Conservation (phyloP, 2,888 invertebrate genomes). For the Metallyticus violacea region DNA sequence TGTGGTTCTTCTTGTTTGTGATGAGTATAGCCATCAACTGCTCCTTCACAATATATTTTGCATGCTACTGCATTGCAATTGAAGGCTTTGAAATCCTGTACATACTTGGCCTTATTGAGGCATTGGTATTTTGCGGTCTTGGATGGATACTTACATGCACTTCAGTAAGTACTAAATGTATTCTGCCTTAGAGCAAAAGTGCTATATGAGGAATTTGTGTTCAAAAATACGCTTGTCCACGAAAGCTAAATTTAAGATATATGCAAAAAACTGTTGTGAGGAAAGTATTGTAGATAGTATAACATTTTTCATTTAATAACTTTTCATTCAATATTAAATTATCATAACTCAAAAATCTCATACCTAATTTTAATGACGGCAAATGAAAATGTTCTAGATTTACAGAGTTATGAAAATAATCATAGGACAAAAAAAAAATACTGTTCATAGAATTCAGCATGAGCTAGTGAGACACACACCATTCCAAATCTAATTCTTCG, state of each 20-base stretch:
- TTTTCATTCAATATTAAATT: neutral
- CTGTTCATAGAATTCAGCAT: no score
- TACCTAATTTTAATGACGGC: no score
- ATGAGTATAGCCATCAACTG: conserved; percentile 85
- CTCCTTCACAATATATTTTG: conserved; percentile 83
- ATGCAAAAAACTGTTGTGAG: no score
- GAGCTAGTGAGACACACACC: no score
- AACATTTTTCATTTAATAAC: neutral
- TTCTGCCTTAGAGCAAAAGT: neutral
- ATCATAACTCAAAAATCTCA: no score
- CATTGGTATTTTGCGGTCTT: conserved; percentile 78
- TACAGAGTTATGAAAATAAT: no score
- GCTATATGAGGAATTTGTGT: no score
- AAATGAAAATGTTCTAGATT: no score
- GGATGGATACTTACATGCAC: conserved; percentile 87
- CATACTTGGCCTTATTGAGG: conserved; percentile 76
- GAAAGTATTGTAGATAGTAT: neutral
- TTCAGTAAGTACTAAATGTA: conserved; percentile 67
- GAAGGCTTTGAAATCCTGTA: conserved; percentile 85
- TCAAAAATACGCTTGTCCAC: no score
- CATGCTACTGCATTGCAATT: conserved; percentile 78
- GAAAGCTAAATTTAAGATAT: no score
- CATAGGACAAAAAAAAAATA: no score
- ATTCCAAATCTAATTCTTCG: no score
- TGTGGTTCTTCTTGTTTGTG: conserved; percentile 91